Evolutionary conservation across 2,888 invertebrate genomes (phyloP).

Genomic region (Drosophila nr. perissopoda): DNA sequence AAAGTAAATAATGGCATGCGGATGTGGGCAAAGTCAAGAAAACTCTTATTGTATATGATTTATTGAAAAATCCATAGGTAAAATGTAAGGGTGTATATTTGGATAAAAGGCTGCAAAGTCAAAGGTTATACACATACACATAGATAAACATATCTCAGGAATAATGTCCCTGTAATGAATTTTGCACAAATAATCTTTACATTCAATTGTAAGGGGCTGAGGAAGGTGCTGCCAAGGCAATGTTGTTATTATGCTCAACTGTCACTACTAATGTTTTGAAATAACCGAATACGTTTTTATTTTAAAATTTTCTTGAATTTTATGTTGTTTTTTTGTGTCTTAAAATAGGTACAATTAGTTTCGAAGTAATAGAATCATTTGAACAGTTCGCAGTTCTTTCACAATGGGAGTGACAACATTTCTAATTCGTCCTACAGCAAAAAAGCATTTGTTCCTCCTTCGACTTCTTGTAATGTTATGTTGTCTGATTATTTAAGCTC

Average conservation of each 20-base stretch:
- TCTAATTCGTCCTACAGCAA: slow-evolving; percentile 7
- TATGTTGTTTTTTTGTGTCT: not conserved
- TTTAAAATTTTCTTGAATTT: not conserved
- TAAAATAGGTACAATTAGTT: slow-evolving; percentile 1
- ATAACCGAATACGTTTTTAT: not conserved
- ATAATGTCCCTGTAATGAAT: not conserved
- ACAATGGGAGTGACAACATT: not conserved
- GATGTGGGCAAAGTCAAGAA: not conserved
- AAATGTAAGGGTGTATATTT: not conserved
- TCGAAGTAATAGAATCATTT: not conserved
- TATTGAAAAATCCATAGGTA: not conserved
- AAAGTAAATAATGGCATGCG: not conserved
- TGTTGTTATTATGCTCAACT: not conserved
- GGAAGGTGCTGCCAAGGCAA: slow-evolving; percentile 1
- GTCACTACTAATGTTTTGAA: not conserved
- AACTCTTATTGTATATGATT: not conserved
- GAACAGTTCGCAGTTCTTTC: not conserved
- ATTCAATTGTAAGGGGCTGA: not conserved
- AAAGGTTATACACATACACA: not conserved
- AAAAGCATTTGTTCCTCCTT: slow-evolving; percentile 4
- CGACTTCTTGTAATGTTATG: slow-evolving; percentile 5
- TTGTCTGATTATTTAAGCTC: slow-evolving; percentile 17
- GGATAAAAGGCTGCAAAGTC: not conserved
- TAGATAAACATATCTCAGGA: not conserved
- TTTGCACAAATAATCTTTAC: not conserved